A percentile compares a stretch with the other conserved stretches of the same genome.
phyloP scores from a whole-genome alignment of 1,140 invertebrate species.

The Polyergus mexicanus region DNA sequence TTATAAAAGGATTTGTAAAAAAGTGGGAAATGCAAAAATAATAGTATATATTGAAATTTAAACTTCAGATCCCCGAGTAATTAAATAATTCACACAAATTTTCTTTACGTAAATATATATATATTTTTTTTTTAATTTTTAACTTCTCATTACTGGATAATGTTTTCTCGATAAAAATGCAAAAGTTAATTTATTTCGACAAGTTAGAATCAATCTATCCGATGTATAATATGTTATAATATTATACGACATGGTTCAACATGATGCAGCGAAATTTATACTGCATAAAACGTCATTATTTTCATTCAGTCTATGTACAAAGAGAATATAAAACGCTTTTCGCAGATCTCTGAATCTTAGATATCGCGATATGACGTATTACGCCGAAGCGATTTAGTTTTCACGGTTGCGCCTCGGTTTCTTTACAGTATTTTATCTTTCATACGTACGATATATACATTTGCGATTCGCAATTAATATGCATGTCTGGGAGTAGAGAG shows the following conservation, averaged over 20 bases:
- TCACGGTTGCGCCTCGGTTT: constrained; percentile 19
- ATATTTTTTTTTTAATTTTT: neutral
- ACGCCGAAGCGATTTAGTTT: constrained; percentile 19
- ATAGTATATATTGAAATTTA: neutral
- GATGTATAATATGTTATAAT: too few species aligned
- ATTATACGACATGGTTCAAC: too few species aligned
- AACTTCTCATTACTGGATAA: neutral
- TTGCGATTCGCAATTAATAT: constrained; percentile 51
- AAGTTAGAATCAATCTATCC: too few species aligned
- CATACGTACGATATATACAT: neutral
- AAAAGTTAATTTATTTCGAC: neutral
- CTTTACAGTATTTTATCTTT: neutral
- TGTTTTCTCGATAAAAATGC: neutral
- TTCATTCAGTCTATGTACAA: neutral
- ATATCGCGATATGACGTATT: constrained; percentile 23
- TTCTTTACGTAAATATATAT: neutral
- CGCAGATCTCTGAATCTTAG: neutral
- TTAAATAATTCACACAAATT: neutral
- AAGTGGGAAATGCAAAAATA: neutral
- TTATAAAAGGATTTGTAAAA: neutral
- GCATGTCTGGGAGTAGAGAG: constrained; percentile 25
- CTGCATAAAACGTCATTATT: neutral
- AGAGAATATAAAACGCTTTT: neutral
- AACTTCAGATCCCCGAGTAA: too few species aligned
- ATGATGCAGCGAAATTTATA: too few species aligned